phyloP scores from a whole-genome alignment of 2,113 vertebrate genomes.

The Probosciger aterrimus region DNA sequence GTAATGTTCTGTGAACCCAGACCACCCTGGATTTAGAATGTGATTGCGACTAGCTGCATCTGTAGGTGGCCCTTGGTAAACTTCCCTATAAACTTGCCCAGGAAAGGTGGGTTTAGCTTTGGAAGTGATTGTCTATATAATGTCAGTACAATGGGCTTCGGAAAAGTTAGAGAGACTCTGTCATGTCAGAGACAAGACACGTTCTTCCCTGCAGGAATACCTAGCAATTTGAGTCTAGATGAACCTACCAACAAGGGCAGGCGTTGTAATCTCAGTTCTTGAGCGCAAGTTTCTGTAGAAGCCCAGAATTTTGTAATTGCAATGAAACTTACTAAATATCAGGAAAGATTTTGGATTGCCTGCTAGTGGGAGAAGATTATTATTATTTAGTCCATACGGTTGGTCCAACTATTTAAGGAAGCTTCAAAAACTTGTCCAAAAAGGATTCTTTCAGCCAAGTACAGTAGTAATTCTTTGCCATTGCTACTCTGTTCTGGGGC shows the following conservation, averaged over 20 bases:
- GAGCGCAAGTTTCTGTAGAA: rapidly evolving
- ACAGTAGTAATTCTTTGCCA: not conserved
- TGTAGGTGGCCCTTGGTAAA: not conserved
- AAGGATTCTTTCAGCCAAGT: not conserved
- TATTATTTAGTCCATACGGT: not conserved
- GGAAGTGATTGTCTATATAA: not conserved
- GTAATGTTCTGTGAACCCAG: not conserved
- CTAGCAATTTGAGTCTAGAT: not conserved
- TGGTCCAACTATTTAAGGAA: not conserved
- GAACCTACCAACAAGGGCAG: not conserved
- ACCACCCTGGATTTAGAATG: not conserved
- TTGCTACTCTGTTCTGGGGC: not conserved
- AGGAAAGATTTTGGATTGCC: not conserved
- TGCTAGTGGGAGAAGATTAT: not conserved
- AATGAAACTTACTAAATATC: not conserved
- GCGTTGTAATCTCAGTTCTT: not conserved
- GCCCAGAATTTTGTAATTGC: not conserved
- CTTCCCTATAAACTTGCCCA: not conserved
- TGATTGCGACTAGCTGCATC: not conserved
- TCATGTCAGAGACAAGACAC: not conserved
- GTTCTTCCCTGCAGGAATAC: not conserved
- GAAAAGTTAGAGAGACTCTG: not conserved
- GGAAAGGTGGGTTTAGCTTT: not conserved
- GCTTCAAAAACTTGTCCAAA: not conserved
- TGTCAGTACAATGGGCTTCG: not conserved